Conservation (phyloP, 2,888 invertebrate species). For the Epirrhoe tristata region DNA sequence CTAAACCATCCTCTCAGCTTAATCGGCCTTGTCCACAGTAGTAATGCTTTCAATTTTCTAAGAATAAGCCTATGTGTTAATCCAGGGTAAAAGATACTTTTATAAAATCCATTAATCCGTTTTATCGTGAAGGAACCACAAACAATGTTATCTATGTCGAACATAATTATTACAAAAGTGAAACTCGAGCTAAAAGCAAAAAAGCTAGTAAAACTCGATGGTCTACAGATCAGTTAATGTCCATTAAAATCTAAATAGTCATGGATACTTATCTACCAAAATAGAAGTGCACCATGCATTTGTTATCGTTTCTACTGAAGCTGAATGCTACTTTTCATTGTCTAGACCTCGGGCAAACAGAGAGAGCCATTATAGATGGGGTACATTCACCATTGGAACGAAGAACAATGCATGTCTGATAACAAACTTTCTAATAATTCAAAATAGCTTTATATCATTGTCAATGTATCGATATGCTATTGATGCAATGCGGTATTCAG, state of each 20-base stretch:
- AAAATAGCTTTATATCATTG: conserved; percentile 1
- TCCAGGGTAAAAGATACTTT: too few relatives aligned
- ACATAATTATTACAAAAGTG: too few relatives aligned
- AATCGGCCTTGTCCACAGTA: too few relatives aligned
- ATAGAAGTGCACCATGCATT: background rate
- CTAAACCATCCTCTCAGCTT: too few relatives aligned
- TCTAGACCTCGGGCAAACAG: background rate
- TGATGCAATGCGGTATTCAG: background rate
- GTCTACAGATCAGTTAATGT: too few relatives aligned
- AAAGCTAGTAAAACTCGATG: too few relatives aligned
- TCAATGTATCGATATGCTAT: background rate
- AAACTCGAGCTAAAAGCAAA: too few relatives aligned
- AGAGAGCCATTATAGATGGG: background rate
- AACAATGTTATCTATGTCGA: too few relatives aligned
- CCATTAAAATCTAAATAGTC: background rate
- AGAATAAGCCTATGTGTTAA: too few relatives aligned
- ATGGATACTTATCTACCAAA: background rate
- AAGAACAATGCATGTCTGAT: conserved; percentile 3
- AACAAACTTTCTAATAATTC: conserved; percentile 4
- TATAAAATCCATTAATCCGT: too few relatives aligned
- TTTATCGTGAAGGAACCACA: too few relatives aligned
- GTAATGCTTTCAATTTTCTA: too few relatives aligned
- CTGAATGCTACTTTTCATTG: conserved; percentile 3
- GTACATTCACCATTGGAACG: background rate
- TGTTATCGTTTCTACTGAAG: background rate